A percentile compares a stretch with the other conserved stretches of the same genome.
Conservation (phyloP, 2,113 vertebrate genomes). For the Tauraco erythrolophus region DNA sequence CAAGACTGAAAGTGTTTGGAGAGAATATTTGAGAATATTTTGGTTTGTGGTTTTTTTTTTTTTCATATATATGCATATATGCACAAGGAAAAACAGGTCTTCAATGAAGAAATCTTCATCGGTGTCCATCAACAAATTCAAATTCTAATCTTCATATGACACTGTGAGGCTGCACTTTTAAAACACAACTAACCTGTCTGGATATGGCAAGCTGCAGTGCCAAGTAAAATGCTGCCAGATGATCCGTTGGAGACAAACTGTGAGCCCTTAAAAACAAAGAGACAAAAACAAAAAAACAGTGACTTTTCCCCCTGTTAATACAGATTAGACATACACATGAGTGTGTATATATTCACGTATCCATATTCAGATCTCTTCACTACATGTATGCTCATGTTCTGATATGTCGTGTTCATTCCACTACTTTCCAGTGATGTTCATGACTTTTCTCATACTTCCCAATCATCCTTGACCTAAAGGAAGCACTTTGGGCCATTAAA, state of each 20-base stretch:
- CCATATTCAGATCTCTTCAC: neutral
- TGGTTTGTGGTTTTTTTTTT: fast-evolving
- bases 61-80: neutral
- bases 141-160: neutral
- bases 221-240: slow-evolving; percentile 95
- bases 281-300: too few relatives aligned
- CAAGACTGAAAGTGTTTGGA: neutral
- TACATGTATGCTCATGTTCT: neutral
- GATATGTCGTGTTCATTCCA: neutral
- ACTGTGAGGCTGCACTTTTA: neutral
- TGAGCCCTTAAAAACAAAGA: slow-evolving; percentile 86
- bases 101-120: neutral
- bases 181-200: slow-evolving; percentile 87
- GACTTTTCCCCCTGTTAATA: too few relatives aligned
- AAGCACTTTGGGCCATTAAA: neutral
- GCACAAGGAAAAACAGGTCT: neutral
- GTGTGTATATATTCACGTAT: neutral
- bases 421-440: too few relatives aligned
- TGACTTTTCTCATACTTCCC: neutral
- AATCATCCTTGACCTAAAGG: neutral
- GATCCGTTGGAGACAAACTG: slow-evolving; percentile 94
- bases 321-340: neutral
- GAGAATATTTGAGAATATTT: neutral
- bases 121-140: neutral
- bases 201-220: slow-evolving; percentile 96